phyloP scores from a whole-genome alignment of 2,888 invertebrate genomes.

The Cenopis cana region DNA sequence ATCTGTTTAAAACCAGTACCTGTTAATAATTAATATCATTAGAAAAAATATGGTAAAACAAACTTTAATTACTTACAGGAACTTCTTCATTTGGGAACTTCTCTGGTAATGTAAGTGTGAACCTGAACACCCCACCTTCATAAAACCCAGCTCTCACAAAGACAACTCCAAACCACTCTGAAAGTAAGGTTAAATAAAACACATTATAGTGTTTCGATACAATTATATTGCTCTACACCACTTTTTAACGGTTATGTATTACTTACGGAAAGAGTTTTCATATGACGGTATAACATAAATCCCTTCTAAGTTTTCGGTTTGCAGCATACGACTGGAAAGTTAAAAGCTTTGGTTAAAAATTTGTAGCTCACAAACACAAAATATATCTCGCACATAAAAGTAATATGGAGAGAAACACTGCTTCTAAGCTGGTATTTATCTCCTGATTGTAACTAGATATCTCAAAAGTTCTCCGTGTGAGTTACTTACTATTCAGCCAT shows the following conservation, averaged over 20 bases:
- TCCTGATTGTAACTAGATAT: neutral
- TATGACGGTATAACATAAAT: constrained; percentile 97
- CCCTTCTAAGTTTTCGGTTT: constrained; percentile 93
- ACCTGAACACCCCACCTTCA: constrained; percentile 96
- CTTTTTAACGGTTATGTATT: neutral
- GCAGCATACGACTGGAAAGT: constrained; percentile 91
- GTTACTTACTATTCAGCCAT: constrained; percentile 95
- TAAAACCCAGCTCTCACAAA: constrained; percentile 96
- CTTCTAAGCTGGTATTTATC: no score
- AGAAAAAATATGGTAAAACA: no score
- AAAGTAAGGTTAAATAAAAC: constrained; percentile 58
- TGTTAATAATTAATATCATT: no score
- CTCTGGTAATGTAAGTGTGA: constrained; percentile 93
- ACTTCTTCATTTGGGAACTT: constrained; percentile 94
- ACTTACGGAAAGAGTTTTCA: constrained; percentile 92
- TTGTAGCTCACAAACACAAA: no score
- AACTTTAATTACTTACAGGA: constrained; percentile 87
- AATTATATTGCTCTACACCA: neutral
- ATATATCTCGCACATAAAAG: neutral
- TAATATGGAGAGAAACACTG: no score
- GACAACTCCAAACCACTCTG: constrained; percentile 96
- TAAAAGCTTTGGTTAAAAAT: neutral
- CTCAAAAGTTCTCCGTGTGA: neutral
- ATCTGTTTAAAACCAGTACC: no score
- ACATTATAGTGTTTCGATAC: neutral